Evolutionary conservation across 2,797 vertebrate genomes (phyloP).

Genomic region (Anguilla anguilla): DNA sequence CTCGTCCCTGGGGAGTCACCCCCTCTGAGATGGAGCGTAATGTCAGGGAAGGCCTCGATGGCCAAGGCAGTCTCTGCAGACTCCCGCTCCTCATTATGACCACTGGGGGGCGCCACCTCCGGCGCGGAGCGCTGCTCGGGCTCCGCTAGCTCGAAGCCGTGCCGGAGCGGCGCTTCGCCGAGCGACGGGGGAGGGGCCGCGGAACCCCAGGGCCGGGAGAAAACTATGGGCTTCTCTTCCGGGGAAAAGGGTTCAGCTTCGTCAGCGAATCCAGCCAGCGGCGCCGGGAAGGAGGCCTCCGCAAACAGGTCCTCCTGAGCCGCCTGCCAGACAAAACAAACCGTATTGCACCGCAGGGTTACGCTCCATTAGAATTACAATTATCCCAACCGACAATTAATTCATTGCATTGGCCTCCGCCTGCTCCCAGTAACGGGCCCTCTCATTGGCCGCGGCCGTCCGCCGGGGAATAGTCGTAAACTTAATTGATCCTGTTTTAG

Average conservation of each 20-base stretch:
- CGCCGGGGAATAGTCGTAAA: constrained; percentile 52
- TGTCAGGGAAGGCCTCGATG: constrained; percentile 20
- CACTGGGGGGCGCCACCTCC: constrained; percentile 45
- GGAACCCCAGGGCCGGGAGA: constrained; percentile 48
- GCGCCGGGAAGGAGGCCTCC: constrained; percentile 56
- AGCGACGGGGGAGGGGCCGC: constrained; percentile 59
- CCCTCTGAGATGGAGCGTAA: background rate
- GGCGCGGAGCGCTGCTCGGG: constrained; percentile 36
- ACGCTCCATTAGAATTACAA: constrained; percentile 53
- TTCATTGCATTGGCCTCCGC: constrained; percentile 46
- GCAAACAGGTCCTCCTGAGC: constrained; percentile 67
- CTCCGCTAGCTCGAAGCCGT: constrained; percentile 45
- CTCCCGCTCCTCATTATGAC: constrained; percentile 39
- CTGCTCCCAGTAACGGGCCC: constrained; percentile 56
- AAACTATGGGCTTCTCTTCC: constrained; percentile 50
- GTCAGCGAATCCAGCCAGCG: constrained; percentile 48
- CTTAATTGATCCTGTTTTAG: constrained; percentile 52
- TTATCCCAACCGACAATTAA: constrained; percentile 52
- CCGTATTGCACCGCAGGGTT: constrained; percentile 47
- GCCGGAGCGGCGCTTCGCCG: constrained; percentile 52
- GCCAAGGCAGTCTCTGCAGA: constrained; percentile 53
- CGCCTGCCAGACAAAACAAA: constrained; percentile 69
- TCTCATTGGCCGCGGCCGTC: constrained; percentile 59
- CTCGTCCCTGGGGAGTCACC: background rate
- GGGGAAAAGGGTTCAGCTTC: constrained; percentile 55